Conservation (phyloP, 2,888 invertebrate genomes). For the Cephus rjabovi region DNA sequence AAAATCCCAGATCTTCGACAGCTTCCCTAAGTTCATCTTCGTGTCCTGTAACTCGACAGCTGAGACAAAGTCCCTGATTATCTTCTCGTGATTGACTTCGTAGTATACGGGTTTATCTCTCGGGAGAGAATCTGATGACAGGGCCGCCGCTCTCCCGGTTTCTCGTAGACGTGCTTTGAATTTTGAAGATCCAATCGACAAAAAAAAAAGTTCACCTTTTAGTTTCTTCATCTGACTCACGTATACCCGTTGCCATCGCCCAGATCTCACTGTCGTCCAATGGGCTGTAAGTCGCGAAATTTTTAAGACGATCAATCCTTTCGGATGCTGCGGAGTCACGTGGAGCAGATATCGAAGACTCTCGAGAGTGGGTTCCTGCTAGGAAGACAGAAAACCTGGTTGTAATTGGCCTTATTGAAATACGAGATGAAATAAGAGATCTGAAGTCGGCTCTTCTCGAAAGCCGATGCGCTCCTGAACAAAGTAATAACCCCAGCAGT, state of each 20-base stretch:
- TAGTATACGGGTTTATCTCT: constrained; percentile 30
- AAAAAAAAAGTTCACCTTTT: neutral
- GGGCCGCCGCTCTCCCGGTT: neutral
- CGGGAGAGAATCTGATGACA: neutral
- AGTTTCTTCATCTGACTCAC: neutral
- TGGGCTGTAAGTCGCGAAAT: neutral
- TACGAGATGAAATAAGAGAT: neutral
- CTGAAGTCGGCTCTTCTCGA: constrained; percentile 9
- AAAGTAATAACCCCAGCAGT: neutral
- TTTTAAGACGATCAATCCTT: neutral
- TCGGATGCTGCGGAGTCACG: neutral
- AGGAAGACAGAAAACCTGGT: neutral
- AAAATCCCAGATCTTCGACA: constrained; percentile 15
- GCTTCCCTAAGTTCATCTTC: constrained; percentile 13
- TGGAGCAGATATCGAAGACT: neutral
- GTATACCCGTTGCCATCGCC: neutral
- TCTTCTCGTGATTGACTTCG: constrained; percentile 41
- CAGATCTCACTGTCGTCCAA: neutral
- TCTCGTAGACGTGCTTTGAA: neutral
- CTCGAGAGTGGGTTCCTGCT: neutral
- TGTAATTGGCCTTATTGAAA: neutral
- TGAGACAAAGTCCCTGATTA: constrained; percentile 34
- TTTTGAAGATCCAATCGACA: neutral
- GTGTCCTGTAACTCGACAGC: constrained; percentile 15
- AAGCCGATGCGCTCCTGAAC: neutral